Evolutionary conservation across 2,797 vertebrate genomes (phyloP), one percentile per base, ranked within the genome.

Genomic region (Epinephelus malabaricus): DNA sequence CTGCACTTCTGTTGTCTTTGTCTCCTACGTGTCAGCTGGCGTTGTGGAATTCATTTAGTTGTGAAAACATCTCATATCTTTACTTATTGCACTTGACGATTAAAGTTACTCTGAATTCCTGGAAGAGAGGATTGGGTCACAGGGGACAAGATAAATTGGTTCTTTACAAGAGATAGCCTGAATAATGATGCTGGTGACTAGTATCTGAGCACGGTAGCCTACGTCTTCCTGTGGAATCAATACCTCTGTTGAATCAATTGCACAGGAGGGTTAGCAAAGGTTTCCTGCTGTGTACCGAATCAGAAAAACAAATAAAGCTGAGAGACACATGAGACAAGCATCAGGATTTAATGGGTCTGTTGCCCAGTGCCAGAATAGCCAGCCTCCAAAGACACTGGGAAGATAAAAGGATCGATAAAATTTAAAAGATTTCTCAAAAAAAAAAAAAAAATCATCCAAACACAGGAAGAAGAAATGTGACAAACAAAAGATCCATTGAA

Each of bases 221-320:
- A 45, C n/a, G 47, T 81, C 69, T 80, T 69, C 66, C 60, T 65
- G 59, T 49, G 62, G 34, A 69, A 87, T 93, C 91, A 56, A 92
- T 90, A 89, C 23, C 59, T 71, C 69, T 68, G 69, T 75, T 75
- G 69, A 85, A 88, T 92, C 81, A 86, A 86, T 91, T 69, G 56
- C 72, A 75, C 58, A 74, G 75, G 49, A 81, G 77, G 58, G 81
- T 86, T 69, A 83, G 80, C 46, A 65, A 82, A 86, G 74, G 82
- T 67, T 82, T 83, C 90, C 83, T 72, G 80, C 73, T 83, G 78
- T 62, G 77, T 30, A 51, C 71, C 0, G n/a, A 77, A 69, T 77
- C 74, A 85, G 61, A 58, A 85, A 84, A 86, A 88, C 67, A 91
- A 92, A 87, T 75, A 81, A 59, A 85, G n/a, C 76, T 61, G 54